Conservation (phyloP, 2,888 invertebrate genomes). For the Diarsia mendica region DNA sequence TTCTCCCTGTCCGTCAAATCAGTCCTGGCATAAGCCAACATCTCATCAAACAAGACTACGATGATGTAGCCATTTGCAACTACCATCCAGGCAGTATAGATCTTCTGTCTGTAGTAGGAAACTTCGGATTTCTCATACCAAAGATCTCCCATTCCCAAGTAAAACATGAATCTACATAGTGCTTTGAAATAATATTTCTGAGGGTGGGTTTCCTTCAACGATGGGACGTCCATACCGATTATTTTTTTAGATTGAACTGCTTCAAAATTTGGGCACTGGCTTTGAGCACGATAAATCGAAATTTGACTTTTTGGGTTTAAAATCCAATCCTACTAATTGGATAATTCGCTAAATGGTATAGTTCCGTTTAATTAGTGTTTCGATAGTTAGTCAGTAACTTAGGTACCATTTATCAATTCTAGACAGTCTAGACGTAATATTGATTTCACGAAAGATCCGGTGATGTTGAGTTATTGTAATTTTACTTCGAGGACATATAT, state of each 20-base stretch:
- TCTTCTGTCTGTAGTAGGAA: conserved; percentile 47
- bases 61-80: conserved; percentile 70
- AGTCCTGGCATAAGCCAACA: conserved; percentile 68
- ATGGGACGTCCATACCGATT: conserved; percentile 52
- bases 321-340: conserved; percentile 56
- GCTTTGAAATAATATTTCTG: conserved; percentile 74
- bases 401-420: conserved; percentile 1
- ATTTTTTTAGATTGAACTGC: conserved; percentile 30
- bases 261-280: conserved; percentile 21
- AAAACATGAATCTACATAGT: conserved; percentile 72
- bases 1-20: conserved; percentile 74
- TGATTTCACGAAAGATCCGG: not conserved
- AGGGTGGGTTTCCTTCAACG: conserved; percentile 63
- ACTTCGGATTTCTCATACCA: conserved; percentile 73
- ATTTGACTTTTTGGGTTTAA: conserved; percentile 38
- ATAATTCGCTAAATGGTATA: conserved; percentile 60
- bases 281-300: conserved; percentile 39
- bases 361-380: conserved; percentile 30
- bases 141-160: conserved; percentile 73
- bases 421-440: not conserved
- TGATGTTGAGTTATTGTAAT: not conserved
- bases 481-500: not conserved
- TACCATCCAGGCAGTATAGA: conserved; percentile 70
- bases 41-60: conserved; percentile 67
- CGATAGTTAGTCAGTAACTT: conserved; percentile 28